A percentile compares a stretch with the other conserved stretches of the same genome.
Evolutionary conservation across 2,888 invertebrate genomes (phyloP).

Genomic region (Drosophila greeni): DNA sequence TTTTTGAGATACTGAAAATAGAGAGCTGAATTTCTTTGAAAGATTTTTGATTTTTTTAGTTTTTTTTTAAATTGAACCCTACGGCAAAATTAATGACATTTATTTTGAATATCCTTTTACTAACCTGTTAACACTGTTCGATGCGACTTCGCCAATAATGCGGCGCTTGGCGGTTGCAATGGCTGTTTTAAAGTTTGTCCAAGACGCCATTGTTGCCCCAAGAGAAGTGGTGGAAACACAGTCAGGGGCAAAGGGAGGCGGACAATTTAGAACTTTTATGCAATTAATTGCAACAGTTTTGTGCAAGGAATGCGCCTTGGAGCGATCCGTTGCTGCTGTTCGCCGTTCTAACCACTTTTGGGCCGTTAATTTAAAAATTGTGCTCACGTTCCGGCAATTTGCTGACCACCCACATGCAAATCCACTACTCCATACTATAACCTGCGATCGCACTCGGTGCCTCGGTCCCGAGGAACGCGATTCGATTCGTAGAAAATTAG

Average conservation of each 20-base stretch:
- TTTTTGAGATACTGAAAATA: background rate
- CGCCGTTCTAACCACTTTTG: constrained; percentile 64
- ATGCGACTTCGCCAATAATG: constrained; percentile 47
- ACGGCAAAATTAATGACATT: background rate
- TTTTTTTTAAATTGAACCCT: background rate
- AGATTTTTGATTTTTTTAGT: rapidly evolving
- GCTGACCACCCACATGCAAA: constrained; percentile 73
- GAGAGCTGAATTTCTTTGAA: background rate
- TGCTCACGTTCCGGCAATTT: constrained; percentile 74
- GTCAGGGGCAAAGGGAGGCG: constrained; percentile 24
- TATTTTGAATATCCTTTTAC: background rate
- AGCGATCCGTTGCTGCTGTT: constrained; percentile 40
- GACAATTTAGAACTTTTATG: constrained; percentile 70
- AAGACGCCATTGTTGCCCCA: constrained; percentile 41
- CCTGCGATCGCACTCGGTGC: constrained; percentile 21
- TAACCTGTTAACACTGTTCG: constrained; percentile 18
- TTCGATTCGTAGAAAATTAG: constrained; percentile 66
- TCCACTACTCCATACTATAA: constrained; percentile 29
- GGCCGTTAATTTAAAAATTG: constrained; percentile 73
- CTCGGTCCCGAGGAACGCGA: constrained; percentile 20
- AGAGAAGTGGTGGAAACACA: constrained; percentile 8
- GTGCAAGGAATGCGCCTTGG: constrained; percentile 57
- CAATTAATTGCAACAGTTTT: constrained; percentile 74
- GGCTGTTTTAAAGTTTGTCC: constrained; percentile 56
- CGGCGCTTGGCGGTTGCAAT: constrained; percentile 36